Evolutionary conservation across 2,797 vertebrate species (phyloP).

Genomic region (Halcyon smyrnensis): DNA sequence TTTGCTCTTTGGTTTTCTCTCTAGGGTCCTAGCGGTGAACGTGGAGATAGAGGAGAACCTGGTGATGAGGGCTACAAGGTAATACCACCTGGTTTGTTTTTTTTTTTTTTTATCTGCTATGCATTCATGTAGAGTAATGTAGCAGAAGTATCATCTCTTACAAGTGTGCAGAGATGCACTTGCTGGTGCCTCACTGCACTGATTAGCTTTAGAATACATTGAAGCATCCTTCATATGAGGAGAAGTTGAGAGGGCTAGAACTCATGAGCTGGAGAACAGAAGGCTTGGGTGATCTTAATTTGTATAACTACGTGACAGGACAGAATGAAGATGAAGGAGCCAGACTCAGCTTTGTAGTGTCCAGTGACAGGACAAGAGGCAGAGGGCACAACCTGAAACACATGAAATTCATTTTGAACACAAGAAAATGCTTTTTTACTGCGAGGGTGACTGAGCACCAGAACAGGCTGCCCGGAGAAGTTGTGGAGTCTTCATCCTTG

Average conservation of each 20-base stretch:
- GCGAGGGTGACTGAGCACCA: not conserved
- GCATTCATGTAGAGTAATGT: not conserved
- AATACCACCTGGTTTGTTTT: slow-evolving; percentile 39
- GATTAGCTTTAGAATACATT: not conserved
- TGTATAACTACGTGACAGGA: not conserved
- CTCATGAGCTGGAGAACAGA: not conserved
- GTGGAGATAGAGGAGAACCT: slow-evolving; percentile 90
- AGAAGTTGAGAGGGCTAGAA: not conserved
- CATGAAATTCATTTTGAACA: not conserved
- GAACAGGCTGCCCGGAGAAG: not conserved
- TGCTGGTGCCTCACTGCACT: not conserved
- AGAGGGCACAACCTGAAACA: not conserved
- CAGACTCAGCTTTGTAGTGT: not conserved
- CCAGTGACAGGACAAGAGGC: not conserved
- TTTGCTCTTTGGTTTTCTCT: slow-evolving; percentile 67
- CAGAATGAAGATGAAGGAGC: not conserved
- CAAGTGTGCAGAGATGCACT: not conserved
- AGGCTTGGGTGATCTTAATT: not conserved
- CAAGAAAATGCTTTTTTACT: not conserved
- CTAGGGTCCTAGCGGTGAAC: slow-evolving; percentile 88
- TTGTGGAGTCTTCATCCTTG: not conserved
- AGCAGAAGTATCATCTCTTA: not conserved
- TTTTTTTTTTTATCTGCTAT: not conserved
- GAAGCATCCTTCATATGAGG: not conserved
- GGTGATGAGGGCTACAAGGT: slow-evolving; percentile 94